Percentiles rank a stretch among this genome's conserved stretches.
These are phyloP conservation scores for Tangara arthus DNA, from an alignment of 2,797 vertebrate species.

Conservation along the genomic window DNA sequence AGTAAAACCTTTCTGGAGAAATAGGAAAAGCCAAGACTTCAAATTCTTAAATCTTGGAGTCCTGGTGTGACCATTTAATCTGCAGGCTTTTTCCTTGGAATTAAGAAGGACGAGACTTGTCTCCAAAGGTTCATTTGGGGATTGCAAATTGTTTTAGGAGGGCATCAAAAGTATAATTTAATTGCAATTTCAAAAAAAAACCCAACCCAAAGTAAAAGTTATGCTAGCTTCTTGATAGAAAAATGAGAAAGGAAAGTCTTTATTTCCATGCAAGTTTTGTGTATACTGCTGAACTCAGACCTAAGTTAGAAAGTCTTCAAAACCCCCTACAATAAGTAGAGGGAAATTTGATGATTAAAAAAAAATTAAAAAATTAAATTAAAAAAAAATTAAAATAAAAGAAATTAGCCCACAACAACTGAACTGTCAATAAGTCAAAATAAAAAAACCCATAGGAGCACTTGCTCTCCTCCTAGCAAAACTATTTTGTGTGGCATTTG, in stretches of 20 bases:
- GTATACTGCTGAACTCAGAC: not conserved
- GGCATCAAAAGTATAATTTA: not conserved
- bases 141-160: not conserved
- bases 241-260: not conserved
- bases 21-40: not conserved
- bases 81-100: not conserved
- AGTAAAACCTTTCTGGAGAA: not conserved
- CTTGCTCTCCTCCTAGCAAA: not conserved
- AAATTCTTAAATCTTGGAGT: not conserved
- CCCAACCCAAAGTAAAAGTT: not conserved
- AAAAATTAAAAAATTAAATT: not conserved
- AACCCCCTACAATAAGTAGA: not conserved
- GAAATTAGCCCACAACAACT: not conserved
- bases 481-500: not conserved
- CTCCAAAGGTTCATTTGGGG: not conserved
- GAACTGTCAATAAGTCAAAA: not conserved
- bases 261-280: not conserved
- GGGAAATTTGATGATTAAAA: not conserved
- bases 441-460: fast-evolving
- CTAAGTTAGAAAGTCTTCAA: not conserved
- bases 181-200: not conserved
- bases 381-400: not conserved
- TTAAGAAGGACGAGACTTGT: not conserved
- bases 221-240: not conserved
- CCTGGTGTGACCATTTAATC: not conserved